phyloP scores from a whole-genome alignment of 2,888 invertebrate species.

The Malthinus flaveolus region DNA sequence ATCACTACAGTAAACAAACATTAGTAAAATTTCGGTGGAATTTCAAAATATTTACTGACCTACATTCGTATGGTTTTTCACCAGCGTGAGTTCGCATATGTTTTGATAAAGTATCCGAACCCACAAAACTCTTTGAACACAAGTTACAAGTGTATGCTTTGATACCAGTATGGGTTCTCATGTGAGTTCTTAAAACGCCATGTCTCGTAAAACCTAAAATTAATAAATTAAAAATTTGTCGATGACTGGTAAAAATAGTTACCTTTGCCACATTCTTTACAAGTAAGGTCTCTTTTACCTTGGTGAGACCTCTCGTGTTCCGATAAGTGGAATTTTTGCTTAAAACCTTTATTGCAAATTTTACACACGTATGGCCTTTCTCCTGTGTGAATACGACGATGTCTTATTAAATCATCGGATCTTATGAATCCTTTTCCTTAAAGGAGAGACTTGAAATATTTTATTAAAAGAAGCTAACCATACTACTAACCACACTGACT shows the following conservation, averaged over 20 bases:
- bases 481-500: conserved; percentile 33
- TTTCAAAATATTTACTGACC: conserved; percentile 7
- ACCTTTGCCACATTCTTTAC: conserved; percentile 35
- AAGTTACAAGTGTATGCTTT: conserved; percentile 31
- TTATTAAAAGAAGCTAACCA: conserved; percentile 7
- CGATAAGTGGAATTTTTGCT: conserved; percentile 38
- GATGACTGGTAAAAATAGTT: neutral
- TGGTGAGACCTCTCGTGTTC: conserved; percentile 38
- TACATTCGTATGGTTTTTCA: conserved; percentile 28
- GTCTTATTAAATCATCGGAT: conserved; percentile 35
- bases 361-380: conserved; percentile 38
- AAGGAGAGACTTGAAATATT: conserved; percentile 12
- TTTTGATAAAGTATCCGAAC: conserved; percentile 33
- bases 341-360: conserved; percentile 37
- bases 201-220: conserved; percentile 31
- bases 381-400: conserved; percentile 35
- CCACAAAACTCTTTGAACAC: conserved; percentile 33
- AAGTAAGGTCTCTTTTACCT: conserved; percentile 27
- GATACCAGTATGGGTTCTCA: conserved; percentile 33
- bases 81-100: conserved; percentile 34
- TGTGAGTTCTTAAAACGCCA: conserved; percentile 34
- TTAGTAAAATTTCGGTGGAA: neutral
- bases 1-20: conserved; percentile 15
- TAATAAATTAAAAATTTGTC: neutral
- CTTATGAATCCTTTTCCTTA: conserved; percentile 34